These are phyloP conservation scores for Centropus unirufus DNA, from an alignment of 2,113 vertebrate species.

Conservation along the genomic window DNA sequence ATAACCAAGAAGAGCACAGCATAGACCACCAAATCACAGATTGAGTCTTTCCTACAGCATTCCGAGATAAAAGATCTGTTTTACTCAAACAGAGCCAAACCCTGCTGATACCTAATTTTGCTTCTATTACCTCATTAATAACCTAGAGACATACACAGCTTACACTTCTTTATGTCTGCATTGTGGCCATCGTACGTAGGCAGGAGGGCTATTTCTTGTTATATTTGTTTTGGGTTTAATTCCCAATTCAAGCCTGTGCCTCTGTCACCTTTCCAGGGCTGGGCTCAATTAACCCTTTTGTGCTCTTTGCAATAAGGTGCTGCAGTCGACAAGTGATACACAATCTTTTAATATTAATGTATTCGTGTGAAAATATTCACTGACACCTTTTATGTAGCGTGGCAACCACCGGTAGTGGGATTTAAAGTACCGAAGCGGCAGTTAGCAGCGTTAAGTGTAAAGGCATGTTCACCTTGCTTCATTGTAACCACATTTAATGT, in stretches of 20 bases:
- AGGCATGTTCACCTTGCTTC: neutral
- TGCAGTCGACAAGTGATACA: conserved; percentile 72
- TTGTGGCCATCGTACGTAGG: neutral
- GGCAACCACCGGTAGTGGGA: neutral
- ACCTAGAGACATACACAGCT: conserved; percentile 41
- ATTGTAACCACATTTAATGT: neutral
- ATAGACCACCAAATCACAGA: conserved; percentile 60
- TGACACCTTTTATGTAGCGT: conserved; percentile 72
- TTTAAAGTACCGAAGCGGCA: conserved; percentile 1
- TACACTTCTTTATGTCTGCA: conserved; percentile 48
- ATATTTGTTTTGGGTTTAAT: conserved; percentile 71
- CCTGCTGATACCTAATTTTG: conserved; percentile 62
- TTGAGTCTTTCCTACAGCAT: conserved; percentile 44
- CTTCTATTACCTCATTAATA: conserved; percentile 69
- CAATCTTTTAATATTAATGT: conserved; percentile 79
- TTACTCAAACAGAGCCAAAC: conserved; percentile 65
- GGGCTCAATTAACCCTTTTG: conserved; percentile 87
- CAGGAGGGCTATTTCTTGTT: conserved; percentile 24
- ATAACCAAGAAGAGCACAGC: conserved; percentile 33
- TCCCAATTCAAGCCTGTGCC: conserved; percentile 71
- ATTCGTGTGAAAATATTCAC: conserved; percentile 73
- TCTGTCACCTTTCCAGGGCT: conserved; percentile 82
- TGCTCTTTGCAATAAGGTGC: conserved; percentile 75
- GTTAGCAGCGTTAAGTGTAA: neutral
- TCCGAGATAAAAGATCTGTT: conserved; percentile 52